Conservation (phyloP, 2,113 vertebrate species). For the Halcyon malimbica region DNA sequence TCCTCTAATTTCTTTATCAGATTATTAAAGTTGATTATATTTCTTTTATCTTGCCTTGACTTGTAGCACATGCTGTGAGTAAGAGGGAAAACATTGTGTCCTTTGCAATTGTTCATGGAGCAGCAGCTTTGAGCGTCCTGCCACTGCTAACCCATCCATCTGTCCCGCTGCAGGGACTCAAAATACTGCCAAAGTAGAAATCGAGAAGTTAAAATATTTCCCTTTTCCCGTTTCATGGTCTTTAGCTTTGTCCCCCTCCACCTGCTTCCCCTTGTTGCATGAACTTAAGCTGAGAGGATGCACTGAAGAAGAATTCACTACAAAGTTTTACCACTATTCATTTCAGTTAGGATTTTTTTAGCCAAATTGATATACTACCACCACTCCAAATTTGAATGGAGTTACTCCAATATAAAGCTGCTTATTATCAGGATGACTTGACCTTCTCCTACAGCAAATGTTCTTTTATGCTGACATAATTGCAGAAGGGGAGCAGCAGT, state of each 20-base stretch:
- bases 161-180: not conserved
- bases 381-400: not conserved
- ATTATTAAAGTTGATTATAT: not conserved
- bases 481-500: not conserved
- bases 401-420: not conserved
- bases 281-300: not conserved
- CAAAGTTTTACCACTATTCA: not conserved
- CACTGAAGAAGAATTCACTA: not conserved
- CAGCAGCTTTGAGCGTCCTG: not conserved
- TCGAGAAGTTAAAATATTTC: not conserved
- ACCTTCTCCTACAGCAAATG: not conserved
- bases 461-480: not conserved
- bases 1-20: not conserved
- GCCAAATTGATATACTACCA: not conserved
- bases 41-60: not conserved
- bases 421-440: not conserved
- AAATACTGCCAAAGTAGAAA: not conserved
- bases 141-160: not conserved
- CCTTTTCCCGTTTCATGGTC: not conserved
- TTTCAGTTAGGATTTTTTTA: not conserved
- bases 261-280: not conserved
- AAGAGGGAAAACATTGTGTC: not conserved
- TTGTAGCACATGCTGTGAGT: not conserved
- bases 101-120: not conserved
- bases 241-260: not conserved